Percentiles rank a stretch among this genome's conserved stretches.
Conservation (phyloP, 2,888 invertebrate species). For the Hirtodrosophila duncani region DNA sequence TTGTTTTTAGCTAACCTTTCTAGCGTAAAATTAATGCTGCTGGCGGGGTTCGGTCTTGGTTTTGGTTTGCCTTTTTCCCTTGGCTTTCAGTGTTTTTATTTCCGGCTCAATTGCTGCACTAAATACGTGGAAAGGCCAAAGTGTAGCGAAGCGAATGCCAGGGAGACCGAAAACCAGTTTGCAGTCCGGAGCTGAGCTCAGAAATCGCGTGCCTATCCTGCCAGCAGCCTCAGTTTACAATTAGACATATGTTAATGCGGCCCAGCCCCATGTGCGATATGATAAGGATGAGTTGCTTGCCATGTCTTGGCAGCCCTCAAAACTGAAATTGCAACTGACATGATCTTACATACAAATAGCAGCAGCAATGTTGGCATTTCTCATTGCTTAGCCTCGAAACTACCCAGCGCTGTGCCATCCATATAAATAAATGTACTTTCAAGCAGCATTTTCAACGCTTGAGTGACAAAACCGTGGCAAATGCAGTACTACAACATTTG, state of each 20-base stretch:
- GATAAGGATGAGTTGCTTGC: too few species aligned
- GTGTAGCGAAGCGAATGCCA: slow-evolving; percentile 8
- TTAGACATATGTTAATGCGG: slow-evolving; percentile 27
- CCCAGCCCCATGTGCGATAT: too few species aligned
- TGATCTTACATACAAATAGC: neutral
- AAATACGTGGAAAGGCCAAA: slow-evolving; percentile 59
- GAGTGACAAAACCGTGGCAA: slow-evolving; percentile 47
- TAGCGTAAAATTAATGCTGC: slow-evolving; percentile 59
- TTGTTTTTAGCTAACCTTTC: slow-evolving; percentile 39
- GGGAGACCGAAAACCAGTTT: slow-evolving; percentile 44
- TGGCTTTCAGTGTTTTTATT: slow-evolving; percentile 34
- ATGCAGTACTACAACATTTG: slow-evolving; percentile 57
- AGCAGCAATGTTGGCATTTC: neutral
- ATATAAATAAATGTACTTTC: slow-evolving; percentile 12
- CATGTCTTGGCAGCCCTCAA: too few species aligned
- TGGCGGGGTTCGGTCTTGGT: slow-evolving; percentile 1
- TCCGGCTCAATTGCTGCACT: slow-evolving; percentile 70
- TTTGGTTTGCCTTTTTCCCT: slow-evolving; percentile 12
- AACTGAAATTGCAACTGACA: too few species aligned
- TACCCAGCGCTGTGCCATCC: too few species aligned
- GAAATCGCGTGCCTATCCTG: slow-evolving; percentile 37
- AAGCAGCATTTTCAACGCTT: slow-evolving; percentile 59
- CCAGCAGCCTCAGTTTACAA: too few species aligned
- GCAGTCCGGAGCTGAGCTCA: slow-evolving; percentile 9
- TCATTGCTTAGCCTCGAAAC: slow-evolving; percentile 10